Evolutionary conservation across 2,113 vertebrate genomes (phyloP), one percentile per base, ranked within the genome.

Genomic region (Diadophis punctatus): DNA sequence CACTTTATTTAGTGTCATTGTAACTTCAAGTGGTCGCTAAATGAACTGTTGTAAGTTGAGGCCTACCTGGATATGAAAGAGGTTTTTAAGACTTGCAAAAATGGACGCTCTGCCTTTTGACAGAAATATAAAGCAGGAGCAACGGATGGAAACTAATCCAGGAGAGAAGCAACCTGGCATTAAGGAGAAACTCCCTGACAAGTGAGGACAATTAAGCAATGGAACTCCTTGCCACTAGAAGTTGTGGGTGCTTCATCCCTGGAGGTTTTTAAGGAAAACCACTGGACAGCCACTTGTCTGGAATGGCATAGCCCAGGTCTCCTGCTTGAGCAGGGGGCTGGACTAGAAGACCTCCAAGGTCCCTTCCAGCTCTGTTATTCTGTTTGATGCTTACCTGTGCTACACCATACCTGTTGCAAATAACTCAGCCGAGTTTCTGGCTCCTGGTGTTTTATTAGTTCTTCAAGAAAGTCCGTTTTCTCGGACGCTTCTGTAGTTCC

Each of bases 361-460:
- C 58, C 25, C 10, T 60, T 60, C 25, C 58, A 30, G 27, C 10
- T 63, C 10, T 27, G 9, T 30, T 60, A 63, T 63, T 51, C 4
- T 25, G 9, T 27, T 51, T 25, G 46, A 52, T 1, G 22, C n/a
- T 0, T 34, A 63, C 22, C 18, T 0, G 1, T 3, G 25, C 2
- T 3, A 39, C 3, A 4, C 23, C 53, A 96, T 92, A 98, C 98
- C 97, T 98, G 97, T 88, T 95, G 92, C 87, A 98, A 92, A 18
- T 96, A 97, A 23, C 1, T 34, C 60, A 91, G 97, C 23, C 97
- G 94, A 3, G 93, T 91, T 48, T 94, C 48, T 0, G n/a, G 90
- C 1, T 94, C 95, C 34, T 90, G 95, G 63, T 96, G 95, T 55
- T 34, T 90, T 2, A 91, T 60, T 0, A 98, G 89, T n/a, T 98